A percentile compares a stretch with the other conserved stretches of the same genome.
These are phyloP conservation scores for Papilio machaon DNA, from an alignment of 1,140 invertebrate species.

Conservation along the genomic window DNA sequence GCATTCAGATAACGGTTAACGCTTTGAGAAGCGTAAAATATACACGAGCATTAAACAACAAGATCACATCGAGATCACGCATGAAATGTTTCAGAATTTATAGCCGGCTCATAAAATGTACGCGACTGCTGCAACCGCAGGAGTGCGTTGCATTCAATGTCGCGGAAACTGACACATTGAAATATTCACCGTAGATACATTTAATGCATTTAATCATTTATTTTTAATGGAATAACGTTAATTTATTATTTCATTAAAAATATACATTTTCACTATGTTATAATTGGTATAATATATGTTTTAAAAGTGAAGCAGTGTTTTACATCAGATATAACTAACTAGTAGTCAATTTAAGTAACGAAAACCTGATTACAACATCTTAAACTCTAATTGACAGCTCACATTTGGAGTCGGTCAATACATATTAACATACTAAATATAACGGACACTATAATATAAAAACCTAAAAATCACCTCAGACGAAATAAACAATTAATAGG, in stretches of 20 bases:
- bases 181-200: background rate
- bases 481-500: no score
- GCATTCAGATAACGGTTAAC: background rate
- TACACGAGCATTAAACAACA: background rate
- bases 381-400: no score
- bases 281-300: no score
- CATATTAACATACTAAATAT: no score
- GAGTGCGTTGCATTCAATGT: conserved; percentile 16
- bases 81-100: conserved; percentile 24
- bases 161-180: conserved; percentile 5
- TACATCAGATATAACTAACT: no score
- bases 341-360: no score
- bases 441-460: no score
- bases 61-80: background rate
- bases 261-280: no score
- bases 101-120: background rate
- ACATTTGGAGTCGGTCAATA: no score
- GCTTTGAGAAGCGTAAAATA: conserved; percentile 1
- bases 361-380: no score
- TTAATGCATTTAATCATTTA: background rate
- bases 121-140: conserved; percentile 15
- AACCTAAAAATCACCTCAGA: no score
- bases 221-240: background rate
- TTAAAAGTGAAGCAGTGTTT: no score
- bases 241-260: background rate